Base-by-base conservation (phyloP, 2,113 vertebrate species). In the Lethenteron reissneri region DNA sequence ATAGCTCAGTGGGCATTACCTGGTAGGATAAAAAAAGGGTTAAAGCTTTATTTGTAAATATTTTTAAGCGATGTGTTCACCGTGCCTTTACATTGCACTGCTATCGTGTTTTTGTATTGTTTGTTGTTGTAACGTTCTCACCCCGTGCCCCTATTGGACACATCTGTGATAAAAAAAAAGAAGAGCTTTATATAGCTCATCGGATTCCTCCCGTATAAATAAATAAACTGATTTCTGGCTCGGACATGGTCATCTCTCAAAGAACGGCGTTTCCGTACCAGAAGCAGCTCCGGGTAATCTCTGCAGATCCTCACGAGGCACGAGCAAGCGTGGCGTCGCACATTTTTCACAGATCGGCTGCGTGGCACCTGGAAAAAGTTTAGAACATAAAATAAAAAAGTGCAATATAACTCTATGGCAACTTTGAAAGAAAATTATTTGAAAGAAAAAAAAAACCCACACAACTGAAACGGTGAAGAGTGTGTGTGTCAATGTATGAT, bases 291-390 rank as follows among this genome's bases (percentile, higher is more conserved):
- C 15, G 94, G 84, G 75, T 88, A 92, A 81, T 95, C 91, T 7
- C 91, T 80, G 75, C 90, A 97, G 76, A 96, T 92, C 78, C 86
- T 95, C 75, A 96, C 91, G 77, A 99, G 86, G 41, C 91, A 87
- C 10, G 87, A 92, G 76, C 88, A 91, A 0, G 91, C 91, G 2
- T 99, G 94, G 70, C 91, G 85, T 78, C 94, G 83, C 71, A 96
- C 88, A 14, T 91, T 95, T 78, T 91, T 95, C 60, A 94, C 88
- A 56, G 88, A 85, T 74, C 89, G 83, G 11, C 86, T 88, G 77
- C 88, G 84, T 71, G 89, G 88, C 57, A 79, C 85, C 92, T 97
- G 76, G 69, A 75, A 71, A 74, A 68, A 77, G 76, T 77, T 17
- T 58, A 68, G 8, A 68, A 8, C 41, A 7, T 41, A 41, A 41